Conservation (phyloP, 2,113 vertebrate genomes). For the Tragelaphus imberbis region DNA sequence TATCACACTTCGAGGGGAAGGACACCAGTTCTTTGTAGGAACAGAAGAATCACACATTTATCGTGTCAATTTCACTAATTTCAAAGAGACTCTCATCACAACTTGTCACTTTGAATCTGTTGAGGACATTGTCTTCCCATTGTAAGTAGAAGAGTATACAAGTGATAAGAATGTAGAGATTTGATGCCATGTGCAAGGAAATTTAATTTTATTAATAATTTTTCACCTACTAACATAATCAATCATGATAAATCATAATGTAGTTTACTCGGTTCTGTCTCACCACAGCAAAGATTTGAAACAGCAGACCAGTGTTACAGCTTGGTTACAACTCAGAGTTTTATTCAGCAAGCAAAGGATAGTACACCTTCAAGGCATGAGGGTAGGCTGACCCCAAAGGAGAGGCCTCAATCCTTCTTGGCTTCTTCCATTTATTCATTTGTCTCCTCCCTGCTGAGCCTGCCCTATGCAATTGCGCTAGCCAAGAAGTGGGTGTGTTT, state of each 20-base stretch:
- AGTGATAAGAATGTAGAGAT: background rate
- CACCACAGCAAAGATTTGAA: background rate
- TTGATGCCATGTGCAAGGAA: background rate
- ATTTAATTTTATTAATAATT: background rate
- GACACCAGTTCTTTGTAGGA: constrained; percentile 86
- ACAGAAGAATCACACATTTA: constrained; percentile 87
- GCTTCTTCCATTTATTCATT: background rate
- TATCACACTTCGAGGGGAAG: constrained; percentile 82
- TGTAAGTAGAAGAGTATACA: constrained; percentile 79
- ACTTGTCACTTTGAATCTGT: constrained; percentile 84
- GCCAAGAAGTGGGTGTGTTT: background rate
- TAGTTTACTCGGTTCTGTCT: background rate
- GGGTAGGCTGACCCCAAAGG: background rate
- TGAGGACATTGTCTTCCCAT: constrained; percentile 82
- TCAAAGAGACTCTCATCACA: constrained; percentile 85
- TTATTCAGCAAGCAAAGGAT: background rate
- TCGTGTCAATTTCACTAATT: constrained; percentile 78
- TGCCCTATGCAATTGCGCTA: background rate
- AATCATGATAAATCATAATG: background rate
- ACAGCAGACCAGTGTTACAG: background rate
- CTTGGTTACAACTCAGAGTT: background rate
- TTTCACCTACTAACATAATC: background rate
- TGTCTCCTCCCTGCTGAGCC: background rate
- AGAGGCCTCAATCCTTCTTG: background rate
- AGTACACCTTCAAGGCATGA: background rate